Evolutionary conservation across 2,888 invertebrate species (phyloP), one percentile per base, ranked within the genome.

Genomic region (Diplazon laetatorius): DNA sequence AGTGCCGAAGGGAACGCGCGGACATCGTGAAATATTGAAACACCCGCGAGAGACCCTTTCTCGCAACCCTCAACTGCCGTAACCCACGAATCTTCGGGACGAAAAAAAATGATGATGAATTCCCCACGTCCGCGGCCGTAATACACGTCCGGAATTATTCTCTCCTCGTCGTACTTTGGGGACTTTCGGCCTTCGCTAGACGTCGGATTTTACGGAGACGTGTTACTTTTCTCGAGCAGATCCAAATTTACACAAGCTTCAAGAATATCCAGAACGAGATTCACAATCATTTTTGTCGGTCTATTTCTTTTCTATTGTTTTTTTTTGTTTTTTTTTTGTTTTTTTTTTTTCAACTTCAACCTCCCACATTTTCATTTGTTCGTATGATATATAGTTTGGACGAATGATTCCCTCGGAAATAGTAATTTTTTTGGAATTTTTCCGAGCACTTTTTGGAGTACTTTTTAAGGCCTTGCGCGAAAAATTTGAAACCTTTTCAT

Each of bases 21-120:
- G 55, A 22, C 48, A 68, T 37, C 52, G 68, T 84, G 65, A 84
- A 84, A 83, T 83, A 84, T 84, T 84, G 78, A 84, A 82, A 76
- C 69, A 81, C 80, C 84, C 84, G 65, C 42, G 83, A 83, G 84
- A 83, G n/a, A n/a, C n/a, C n/a, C n/a, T n/a, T 76, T 68, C 48
- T n/a, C 63, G 57, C 52, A 60, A 55, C 69, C 57, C 63, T 72
- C 71, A 59, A n/a, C 59, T 62, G 48, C 75, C 76, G 76, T n/a
- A n/a, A n/a, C n/a, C n/a, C n/a, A n/a, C n/a, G 30, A 30, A 63
- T 68, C 62, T 75, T 68, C 63, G n/a, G n/a, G 57, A 55, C 18
- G 59, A 79, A 79, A 75, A n/a, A n/a, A n/a, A n/a, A n/a, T n/a
- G n/a, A 79, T 76, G 75, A 79, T 79, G 75, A 75, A 68, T 79